Percentiles rank a stretch among this genome's conserved stretches.
Conservation (phyloP, 2,888 invertebrate species). For the Pollenia labialis region DNA sequence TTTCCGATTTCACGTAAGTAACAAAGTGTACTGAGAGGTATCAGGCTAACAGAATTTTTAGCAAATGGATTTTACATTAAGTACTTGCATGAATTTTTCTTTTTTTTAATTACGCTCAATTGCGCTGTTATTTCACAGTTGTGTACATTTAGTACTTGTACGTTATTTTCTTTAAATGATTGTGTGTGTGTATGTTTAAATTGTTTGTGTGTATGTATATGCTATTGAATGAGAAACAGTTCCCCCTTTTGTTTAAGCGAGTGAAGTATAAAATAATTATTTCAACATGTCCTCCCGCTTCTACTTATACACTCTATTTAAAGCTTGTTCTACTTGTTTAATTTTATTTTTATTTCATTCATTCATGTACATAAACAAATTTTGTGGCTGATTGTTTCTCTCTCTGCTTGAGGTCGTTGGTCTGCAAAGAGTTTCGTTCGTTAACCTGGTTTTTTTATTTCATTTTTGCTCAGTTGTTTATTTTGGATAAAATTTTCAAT, state of each 20-base stretch:
- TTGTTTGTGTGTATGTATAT: background rate
- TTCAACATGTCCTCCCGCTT: conserved; percentile 40
- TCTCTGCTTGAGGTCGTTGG: conserved; percentile 60
- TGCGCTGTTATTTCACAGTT: conserved; percentile 57
- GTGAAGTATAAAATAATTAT: background rate
- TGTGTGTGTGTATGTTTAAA: background rate
- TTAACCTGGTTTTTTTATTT: conserved; percentile 52
- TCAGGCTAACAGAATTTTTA: conserved; percentile 81
- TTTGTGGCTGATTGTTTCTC: conserved; percentile 21
- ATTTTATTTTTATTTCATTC: conserved; percentile 32
- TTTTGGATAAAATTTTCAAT: conserved; percentile 13
- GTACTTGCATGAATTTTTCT: conserved; percentile 76
- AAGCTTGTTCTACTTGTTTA: conserved; percentile 58
- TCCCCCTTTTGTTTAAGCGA: conserved; percentile 44
- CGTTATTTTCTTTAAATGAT: background rate
- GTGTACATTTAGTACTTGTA: conserved; percentile 54
- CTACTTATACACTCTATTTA: conserved; percentile 53
- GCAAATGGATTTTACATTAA: conserved; percentile 82
- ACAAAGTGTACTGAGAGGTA: conserved; percentile 84
- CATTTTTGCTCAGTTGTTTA: conserved; percentile 12
- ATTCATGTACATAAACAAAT: conserved; percentile 30
- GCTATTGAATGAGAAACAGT: conserved; percentile 29
- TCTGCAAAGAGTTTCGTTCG: conserved; percentile 61
- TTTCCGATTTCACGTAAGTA: conserved; percentile 80
- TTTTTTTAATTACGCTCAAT: conserved; percentile 74